Evolutionary conservation across 2,113 vertebrate genomes (phyloP), one percentile per base, ranked within the genome.

Genomic region (Tachycineta bicolor): DNA sequence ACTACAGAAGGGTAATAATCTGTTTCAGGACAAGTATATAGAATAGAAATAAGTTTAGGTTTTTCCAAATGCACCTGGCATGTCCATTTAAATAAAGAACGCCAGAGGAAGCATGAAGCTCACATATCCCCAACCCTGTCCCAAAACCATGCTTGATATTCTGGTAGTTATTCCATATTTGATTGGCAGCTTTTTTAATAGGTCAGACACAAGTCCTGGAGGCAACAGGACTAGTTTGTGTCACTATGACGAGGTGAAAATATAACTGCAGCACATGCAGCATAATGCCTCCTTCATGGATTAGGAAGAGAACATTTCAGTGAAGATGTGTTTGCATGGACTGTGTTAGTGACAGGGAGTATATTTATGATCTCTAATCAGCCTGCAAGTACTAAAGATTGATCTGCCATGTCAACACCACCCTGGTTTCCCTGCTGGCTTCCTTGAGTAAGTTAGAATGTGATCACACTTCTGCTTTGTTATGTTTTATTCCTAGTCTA

Each of bases 51-150:
- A 49, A 70, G 55, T 52, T 90, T 85, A 91, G 86, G 34, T 86
- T 94, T 95, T 97, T 92, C 94, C 87, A 81, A 60, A 52, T 96
- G 90, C 71, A 90, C 56, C 94, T 97, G 79, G 52, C 44, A 59
- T 47, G 59, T 80, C 82, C 52, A 56, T 67, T 88, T 81, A 95
- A 93, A 88, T 93, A 87, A 74, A 80, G 79, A 91, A 60, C 55
- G 74, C 85, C 75, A 68, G 83, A 88, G 79, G 76, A 95, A 83
- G 90, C 47, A 81, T 86, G 85, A 91, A 94, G 78, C 47, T 96
- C 15, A 2, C 64, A 63, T 41, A 70, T 28, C 31, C 28, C 75
- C 52, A 78, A 94, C 59, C 22, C 33, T 50, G 71, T 26, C 63
- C 77, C 46, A 79, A 64, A 87, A 53, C n/a, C 34, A 14, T 4